phyloP scores from a whole-genome alignment of 2,113 vertebrate species.

The Oryzias celebensis region DNA sequence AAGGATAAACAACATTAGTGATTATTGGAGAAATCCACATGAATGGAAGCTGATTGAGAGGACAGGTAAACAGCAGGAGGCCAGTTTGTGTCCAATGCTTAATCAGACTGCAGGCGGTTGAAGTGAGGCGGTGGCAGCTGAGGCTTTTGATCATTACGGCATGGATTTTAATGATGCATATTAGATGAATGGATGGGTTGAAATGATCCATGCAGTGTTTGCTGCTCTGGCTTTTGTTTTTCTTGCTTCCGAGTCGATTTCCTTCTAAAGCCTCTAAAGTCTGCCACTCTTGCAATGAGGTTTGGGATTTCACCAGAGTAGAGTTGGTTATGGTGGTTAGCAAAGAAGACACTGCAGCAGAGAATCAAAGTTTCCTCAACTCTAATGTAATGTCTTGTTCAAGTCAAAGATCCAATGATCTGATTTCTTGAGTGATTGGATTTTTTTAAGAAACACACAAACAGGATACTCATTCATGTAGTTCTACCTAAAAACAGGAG shows the following conservation, averaged over 20 bases:
- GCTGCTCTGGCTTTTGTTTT: conserved; percentile 1
- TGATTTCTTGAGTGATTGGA: too few relatives aligned
- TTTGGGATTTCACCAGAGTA: conserved; percentile 51
- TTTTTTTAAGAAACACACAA: too few relatives aligned
- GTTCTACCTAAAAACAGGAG: too few relatives aligned
- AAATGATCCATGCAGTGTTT: conserved; percentile 14
- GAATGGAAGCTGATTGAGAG: conserved; percentile 44
- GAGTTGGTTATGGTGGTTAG: conserved; percentile 35
- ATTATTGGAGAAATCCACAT: conserved; percentile 57
- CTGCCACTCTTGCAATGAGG: conserved; percentile 45
- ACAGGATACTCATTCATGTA: too few relatives aligned
- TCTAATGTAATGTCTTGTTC: neutral
- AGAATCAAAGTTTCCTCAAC: conserved; percentile 40
- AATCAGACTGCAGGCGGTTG: conserved; percentile 27
- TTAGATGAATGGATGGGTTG: neutral
- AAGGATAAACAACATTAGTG: conserved; percentile 60
- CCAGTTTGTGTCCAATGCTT: conserved; percentile 8
- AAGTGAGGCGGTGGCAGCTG: conserved; percentile 13
- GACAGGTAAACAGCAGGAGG: conserved; percentile 46
- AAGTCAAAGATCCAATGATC: too few relatives aligned
- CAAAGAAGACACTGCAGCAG: conserved; percentile 34
- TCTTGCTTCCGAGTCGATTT: conserved; percentile 28
- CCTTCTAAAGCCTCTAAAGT: conserved; percentile 45
- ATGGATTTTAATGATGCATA: conserved; percentile 10
- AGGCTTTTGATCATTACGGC: conserved; percentile 17